A percentile compares a stretch with the other conserved stretches of the same genome.
phyloP scores from a whole-genome alignment of 2,797 vertebrate species.

The Spea hammondii region DNA sequence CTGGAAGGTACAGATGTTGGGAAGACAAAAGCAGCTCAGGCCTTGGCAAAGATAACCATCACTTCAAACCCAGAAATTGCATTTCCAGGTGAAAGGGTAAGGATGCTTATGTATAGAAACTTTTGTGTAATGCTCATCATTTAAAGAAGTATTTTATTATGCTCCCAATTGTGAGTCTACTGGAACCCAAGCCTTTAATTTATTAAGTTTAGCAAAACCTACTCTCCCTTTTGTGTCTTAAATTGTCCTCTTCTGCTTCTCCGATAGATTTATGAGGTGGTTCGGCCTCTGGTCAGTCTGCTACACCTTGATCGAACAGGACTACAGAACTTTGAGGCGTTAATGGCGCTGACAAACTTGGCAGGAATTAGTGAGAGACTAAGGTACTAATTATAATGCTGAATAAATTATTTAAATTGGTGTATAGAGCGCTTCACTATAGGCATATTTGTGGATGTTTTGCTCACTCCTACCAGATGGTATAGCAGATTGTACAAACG shows the following conservation, averaged over 20 bases:
- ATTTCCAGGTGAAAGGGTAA: constrained; percentile 92
- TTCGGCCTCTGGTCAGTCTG: constrained; percentile 86
- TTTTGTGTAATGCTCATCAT: not conserved
- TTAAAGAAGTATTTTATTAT: not conserved
- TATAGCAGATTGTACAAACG: no score
- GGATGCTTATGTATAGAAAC: constrained; percentile 19
- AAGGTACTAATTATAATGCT: constrained; percentile 68
- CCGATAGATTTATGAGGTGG: constrained; percentile 87
- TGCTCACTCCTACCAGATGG: no score
- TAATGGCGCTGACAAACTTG: constrained; percentile 96
- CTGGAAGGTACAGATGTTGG: constrained; percentile 87
- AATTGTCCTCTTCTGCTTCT: not conserved
- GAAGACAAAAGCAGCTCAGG: constrained; percentile 92
- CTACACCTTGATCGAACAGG: constrained; percentile 81
- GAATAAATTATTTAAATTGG: no score
- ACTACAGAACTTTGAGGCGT: constrained; percentile 94
- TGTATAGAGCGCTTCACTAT: no score
- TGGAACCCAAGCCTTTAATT: not conserved
- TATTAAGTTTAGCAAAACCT: not conserved
- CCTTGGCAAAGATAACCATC: constrained; percentile 93
- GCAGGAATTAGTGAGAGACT: constrained; percentile 90
- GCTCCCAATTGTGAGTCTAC: not conserved
- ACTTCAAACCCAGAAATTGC: constrained; percentile 96
- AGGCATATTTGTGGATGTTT: no score
- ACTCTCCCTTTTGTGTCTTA: not conserved